These are phyloP conservation scores for Adrianichthys oophorus DNA, from an alignment of 2,797 vertebrate species.

Conservation along the genomic window DNA sequence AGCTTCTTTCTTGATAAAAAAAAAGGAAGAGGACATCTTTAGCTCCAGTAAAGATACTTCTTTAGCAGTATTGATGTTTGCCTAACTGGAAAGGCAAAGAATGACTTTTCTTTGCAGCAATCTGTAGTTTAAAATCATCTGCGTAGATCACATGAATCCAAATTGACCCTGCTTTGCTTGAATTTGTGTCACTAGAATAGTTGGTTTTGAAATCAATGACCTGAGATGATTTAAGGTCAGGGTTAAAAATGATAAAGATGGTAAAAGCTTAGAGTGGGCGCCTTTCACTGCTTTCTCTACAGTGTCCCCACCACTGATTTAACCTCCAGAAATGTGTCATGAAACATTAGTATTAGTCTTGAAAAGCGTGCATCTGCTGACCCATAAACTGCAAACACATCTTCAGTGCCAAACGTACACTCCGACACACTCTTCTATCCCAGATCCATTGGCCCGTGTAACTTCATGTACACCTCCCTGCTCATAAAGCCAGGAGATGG, in stretches of 20 bases:
- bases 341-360: constrained; percentile 37
- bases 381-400: background rate
- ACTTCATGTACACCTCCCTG: constrained; percentile 57
- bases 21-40: no score
- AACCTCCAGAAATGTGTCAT: background rate
- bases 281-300: background rate
- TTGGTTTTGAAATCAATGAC: background rate
- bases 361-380: constrained; percentile 26
- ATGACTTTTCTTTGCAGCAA: no score
- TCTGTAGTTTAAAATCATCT: no score
- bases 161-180: no score
- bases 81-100: no score
- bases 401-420: constrained; percentile 13
- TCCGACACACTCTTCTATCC: constrained; percentile 28
- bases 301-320: background rate
- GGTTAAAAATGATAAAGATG: background rate
- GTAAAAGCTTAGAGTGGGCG: no score
- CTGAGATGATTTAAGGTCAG: background rate
- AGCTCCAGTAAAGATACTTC: no score
- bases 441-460: constrained; percentile 42
- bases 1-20: no score
- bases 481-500: constrained; percentile 61
- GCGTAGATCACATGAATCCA: no score
- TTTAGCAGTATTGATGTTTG: no score
- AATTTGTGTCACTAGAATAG: no score